Evolutionary conservation across 2,888 invertebrate species (phyloP), one percentile per base, ranked within the genome.

Genomic region (Apotomis capreana): DNA sequence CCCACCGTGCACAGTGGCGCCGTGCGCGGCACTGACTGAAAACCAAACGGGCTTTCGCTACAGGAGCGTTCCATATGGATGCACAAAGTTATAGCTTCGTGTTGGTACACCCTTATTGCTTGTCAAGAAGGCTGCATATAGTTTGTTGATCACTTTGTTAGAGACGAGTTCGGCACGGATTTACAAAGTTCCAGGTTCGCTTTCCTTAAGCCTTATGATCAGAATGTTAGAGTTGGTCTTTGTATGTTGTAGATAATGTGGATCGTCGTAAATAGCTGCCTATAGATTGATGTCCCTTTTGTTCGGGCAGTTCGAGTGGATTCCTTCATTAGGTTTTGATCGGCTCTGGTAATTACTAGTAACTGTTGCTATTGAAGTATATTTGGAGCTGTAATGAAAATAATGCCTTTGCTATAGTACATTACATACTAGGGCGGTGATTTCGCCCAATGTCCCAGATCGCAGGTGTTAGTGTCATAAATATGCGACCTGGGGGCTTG

Each of bases 1-100:
- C 88, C 88, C 87, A 85, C 91, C 90, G 86, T 79, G 87, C 82
- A 87, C 83, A 87, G 90, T 89, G 92, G 91, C 92, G 92, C 91
- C 91, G 83, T 90, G 87, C 83, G 86, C 90, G 90, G 89, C 90
- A 92, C 92, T 92, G 92, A 80, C 86, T 84, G 83, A 81, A 88
- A 89, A 87, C 76, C 77, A 69, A 78, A 81, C 79, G 61, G 79
- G 80, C 84, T 81, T 82, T 82, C 81, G 85, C 84, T 83, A 86
- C 88, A 87, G 89, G 87, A 87, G 80, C 86, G 85, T 79, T 83
- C 82, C 82, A 81, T 80, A 77, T 79, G 80, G 76, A 78, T 82
- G 76, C 76, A 77, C 84, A 82, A 80, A 78, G 70, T 79, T 76
- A 78, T 68, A 63, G 72, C 74, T 80, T 74, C 82, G 73, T 62